These are phyloP conservation scores for Abrostola triplasia DNA, from an alignment of 2,888 invertebrate genomes.

Conservation along the genomic window DNA sequence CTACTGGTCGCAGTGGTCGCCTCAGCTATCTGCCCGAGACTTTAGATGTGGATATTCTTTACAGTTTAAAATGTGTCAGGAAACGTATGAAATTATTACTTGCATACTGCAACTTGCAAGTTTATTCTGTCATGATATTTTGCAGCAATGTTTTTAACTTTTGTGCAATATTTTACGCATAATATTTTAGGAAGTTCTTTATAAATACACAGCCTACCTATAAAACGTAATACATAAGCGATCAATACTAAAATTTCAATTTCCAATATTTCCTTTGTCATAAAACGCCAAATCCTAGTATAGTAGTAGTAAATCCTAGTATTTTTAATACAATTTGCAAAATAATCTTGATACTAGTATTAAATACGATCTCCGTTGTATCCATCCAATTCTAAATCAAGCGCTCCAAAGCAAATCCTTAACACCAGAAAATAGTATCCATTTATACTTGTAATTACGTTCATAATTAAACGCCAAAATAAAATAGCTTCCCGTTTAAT, in stretches of 20 bases:
- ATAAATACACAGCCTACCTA: not conserved
- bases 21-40: slow-evolving; percentile 35
- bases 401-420: not conserved
- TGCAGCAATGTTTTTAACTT: not conserved
- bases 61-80: slow-evolving; percentile 25
- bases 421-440: slow-evolving; percentile 17
- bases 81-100: not conserved
- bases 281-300: too few species aligned
- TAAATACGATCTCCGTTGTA: too few species aligned
- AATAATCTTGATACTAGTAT: too few species aligned
- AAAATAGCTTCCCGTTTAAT: slow-evolving; percentile 48
- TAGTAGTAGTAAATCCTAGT: too few species aligned
- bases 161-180: not conserved
- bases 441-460: slow-evolving; percentile 43
- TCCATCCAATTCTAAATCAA: not conserved
- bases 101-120: not conserved
- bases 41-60: slow-evolving; percentile 34
- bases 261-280: too few species aligned
- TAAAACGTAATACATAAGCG: too few species aligned
- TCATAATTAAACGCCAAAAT: slow-evolving; percentile 45
- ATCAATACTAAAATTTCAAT: too few species aligned
- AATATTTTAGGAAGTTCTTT: not conserved
- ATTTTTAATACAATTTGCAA: too few species aligned
- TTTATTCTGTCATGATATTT: not conserved
- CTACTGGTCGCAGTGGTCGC: slow-evolving; percentile 43